Conservation (phyloP, 2,888 invertebrate genomes). For the Alsophila aescularia region DNA sequence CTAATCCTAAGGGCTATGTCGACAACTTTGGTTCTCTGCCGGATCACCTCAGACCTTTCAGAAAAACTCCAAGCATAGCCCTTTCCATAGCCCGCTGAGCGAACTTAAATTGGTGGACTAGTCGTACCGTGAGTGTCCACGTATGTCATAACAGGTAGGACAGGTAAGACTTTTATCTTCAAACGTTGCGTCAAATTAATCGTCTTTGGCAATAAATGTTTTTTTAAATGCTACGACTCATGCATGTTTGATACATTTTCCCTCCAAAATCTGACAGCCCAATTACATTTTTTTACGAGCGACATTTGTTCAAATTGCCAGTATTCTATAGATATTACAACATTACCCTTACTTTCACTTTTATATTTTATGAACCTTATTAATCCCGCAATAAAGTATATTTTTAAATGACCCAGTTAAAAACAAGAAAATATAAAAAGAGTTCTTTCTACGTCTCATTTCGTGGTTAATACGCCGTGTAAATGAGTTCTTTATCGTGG, state of each 20-base stretch:
- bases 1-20: no score
- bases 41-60: no score
- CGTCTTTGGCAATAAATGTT: no score
- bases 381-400: conserved; percentile 3
- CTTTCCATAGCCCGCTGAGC: no score
- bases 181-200: no score
- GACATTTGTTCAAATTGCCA: conserved; percentile 81
- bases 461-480: conserved; percentile 78
- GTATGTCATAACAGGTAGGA: no score
- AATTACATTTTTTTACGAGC: conserved; percentile 69
- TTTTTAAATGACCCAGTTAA: conserved; percentile 24
- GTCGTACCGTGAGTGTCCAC: no score
- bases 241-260: conserved; percentile 43
- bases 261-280: conserved; percentile 76
- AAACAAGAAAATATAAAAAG: conserved; percentile 44
- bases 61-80: no score
- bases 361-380: not conserved
- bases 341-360: conserved; percentile 5
- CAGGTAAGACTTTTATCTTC: no score
- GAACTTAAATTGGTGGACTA: no score
- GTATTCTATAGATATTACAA: conserved; percentile 56
- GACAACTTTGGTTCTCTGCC: no score
- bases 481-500: conserved; percentile 82
- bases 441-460: conserved; percentile 73
- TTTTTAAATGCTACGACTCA: not conserved